Percentiles rank a stretch among this genome's conserved stretches.
Evolutionary conservation across 2,113 vertebrate genomes (phyloP).

Genomic region (Corydoras maculifer): DNA sequence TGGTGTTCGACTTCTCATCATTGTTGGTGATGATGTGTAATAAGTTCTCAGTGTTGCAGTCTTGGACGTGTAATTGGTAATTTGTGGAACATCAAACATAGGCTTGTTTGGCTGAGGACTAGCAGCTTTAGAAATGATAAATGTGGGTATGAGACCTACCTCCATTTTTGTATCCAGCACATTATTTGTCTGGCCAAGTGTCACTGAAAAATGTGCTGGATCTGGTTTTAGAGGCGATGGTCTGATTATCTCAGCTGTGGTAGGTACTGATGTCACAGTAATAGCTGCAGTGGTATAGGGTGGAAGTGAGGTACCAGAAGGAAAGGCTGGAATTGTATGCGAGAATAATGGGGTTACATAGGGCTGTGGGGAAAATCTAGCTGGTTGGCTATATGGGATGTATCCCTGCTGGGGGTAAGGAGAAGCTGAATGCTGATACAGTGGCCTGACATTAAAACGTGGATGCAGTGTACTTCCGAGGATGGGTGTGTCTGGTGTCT

Average conservation of each 20-base stretch:
- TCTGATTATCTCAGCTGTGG: constrained; percentile 25
- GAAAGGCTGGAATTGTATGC: constrained; percentile 24
- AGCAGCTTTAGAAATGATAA: constrained; percentile 51
- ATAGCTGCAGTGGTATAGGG: constrained; percentile 25
- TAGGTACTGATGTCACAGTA: constrained; percentile 24
- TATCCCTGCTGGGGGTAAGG: constrained; percentile 64
- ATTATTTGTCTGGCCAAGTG: constrained; percentile 16
- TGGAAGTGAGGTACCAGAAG: constrained; percentile 21
- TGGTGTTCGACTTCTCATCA: constrained; percentile 37
- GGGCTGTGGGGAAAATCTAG: constrained; percentile 56
- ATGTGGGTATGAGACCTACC: background rate
- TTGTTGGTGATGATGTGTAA: constrained; percentile 53
- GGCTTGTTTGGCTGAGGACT: constrained; percentile 57
- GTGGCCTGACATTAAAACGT: constrained; percentile 54
- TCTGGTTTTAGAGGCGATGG: constrained; percentile 29
- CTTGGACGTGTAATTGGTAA: constrained; percentile 63
- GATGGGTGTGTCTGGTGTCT: constrained; percentile 44
- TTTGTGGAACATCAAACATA: constrained; percentile 69
- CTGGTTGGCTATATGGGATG: constrained; percentile 54
- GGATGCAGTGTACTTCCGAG: constrained; percentile 19
- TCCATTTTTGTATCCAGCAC: background rate
- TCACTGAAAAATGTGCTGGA: constrained; percentile 3
- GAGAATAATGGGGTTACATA: constrained; percentile 35
- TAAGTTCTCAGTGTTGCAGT: constrained; percentile 42
- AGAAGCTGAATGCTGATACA: constrained; percentile 63